Percentiles rank a stretch among this genome's conserved stretches.
Evolutionary conservation across 2,888 invertebrate species (phyloP).

Genomic region (Protophormia terraenovae): DNA sequence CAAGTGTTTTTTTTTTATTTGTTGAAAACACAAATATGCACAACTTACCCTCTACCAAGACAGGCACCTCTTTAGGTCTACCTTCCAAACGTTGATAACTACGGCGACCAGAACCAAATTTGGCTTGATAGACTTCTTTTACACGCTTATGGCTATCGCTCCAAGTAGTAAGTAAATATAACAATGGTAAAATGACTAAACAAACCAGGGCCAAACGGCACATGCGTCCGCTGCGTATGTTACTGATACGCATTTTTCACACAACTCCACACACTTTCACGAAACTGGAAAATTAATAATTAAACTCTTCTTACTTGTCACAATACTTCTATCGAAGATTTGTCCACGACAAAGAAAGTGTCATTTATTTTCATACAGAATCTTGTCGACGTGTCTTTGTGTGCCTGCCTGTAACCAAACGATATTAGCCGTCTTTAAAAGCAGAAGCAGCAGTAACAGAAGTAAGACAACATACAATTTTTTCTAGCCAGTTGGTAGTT

Average conservation of each 20-base stretch:
- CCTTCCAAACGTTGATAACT: conserved; percentile 74
- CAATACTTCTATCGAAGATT: conserved; percentile 26
- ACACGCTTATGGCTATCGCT: conserved; percentile 82
- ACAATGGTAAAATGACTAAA: conserved; percentile 83
- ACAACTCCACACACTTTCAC: neutral
- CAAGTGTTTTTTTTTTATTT: conserved; percentile 1
- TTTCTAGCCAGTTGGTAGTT: neutral
- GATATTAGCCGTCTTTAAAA: conserved; percentile 34
- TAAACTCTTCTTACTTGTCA: neutral
- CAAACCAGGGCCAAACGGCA: conserved; percentile 83
- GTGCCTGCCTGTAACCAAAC: conserved; percentile 6
- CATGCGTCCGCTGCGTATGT: conserved; percentile 84
- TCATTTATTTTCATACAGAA: conserved; percentile 46
- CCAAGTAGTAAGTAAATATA: conserved; percentile 86
- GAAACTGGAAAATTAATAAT: neutral
- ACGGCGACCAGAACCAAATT: conserved; percentile 74
- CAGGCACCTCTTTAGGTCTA: conserved; percentile 78
- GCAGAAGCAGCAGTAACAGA: neutral
- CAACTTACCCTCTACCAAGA: conserved; percentile 78
- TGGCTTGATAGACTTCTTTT: conserved; percentile 75
- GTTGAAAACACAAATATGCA: neutral
- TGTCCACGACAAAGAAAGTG: neutral
- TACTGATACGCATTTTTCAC: conserved; percentile 84
- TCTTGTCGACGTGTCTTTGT: conserved; percentile 71
- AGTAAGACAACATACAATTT: neutral